These are phyloP conservation scores for Mirounga angustirostris DNA, from an alignment of 2,113 vertebrate species.

Conservation along the genomic window DNA sequence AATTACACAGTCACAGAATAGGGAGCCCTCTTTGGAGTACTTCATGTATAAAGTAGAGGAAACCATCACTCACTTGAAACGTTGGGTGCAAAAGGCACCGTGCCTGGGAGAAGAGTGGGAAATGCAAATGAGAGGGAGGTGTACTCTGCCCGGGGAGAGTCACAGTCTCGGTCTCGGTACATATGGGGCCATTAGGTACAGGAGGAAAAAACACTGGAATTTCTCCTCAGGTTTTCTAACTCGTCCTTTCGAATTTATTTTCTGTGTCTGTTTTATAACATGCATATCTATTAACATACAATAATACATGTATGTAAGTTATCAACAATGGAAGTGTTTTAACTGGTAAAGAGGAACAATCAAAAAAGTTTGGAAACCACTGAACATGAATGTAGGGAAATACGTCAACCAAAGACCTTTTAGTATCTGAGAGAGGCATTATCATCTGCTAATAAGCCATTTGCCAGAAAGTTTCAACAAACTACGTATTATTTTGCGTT, in stretches of 20 bases:
- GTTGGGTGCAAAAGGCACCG: neutral
- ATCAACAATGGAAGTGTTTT: slow-evolving; percentile 32
- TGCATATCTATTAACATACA: slow-evolving; percentile 36
- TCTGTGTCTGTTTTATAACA: slow-evolving; percentile 50
- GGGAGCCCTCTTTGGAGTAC: neutral
- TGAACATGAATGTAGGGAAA: slow-evolving; percentile 47
- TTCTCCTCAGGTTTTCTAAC: slow-evolving; percentile 37
- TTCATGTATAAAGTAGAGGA: slow-evolving; percentile 19
- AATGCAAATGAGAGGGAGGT: slow-evolving; percentile 3
- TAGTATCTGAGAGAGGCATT: slow-evolving; percentile 43
- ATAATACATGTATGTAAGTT: slow-evolving; percentile 25
- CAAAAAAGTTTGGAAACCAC: slow-evolving; percentile 30
- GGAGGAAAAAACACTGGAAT: slow-evolving; percentile 44
- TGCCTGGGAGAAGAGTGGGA: neutral
- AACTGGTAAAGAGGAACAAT: slow-evolving; percentile 11
- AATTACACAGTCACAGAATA: slow-evolving; percentile 33
- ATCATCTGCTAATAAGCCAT: slow-evolving; percentile 41
- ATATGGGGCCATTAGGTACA: neutral
- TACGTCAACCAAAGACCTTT: slow-evolving; percentile 19
- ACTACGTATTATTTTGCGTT: slow-evolving; percentile 15
- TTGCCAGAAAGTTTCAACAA: slow-evolving; percentile 38
- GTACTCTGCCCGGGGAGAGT: neutral
- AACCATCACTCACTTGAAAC: neutral
- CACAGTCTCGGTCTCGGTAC: neutral
- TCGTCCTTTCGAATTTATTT: slow-evolving; percentile 45